phyloP scores from a whole-genome alignment of 1,140 invertebrate species.

The Glossosoma conforme region DNA sequence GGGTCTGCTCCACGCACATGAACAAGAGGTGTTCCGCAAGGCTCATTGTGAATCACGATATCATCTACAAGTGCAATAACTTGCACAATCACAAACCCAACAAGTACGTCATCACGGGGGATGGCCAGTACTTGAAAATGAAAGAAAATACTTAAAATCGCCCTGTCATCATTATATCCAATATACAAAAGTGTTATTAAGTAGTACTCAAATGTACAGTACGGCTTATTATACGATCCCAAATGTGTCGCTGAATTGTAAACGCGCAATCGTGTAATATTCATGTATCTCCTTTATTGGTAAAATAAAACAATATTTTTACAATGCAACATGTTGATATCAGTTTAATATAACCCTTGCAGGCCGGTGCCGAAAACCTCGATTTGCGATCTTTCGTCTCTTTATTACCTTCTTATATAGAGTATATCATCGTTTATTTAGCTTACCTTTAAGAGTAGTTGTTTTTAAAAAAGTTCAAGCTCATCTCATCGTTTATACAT shows the following conservation, averaged over 20 bases:
- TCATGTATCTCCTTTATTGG: neutral
- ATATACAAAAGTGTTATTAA: neutral
- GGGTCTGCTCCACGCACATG: conserved; percentile 36
- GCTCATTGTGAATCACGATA: neutral
- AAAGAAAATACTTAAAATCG: neutral
- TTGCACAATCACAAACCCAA: neutral
- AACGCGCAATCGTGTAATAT: neutral
- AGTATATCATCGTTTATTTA: neutral
- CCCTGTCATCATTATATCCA: neutral
- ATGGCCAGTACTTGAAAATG: neutral
- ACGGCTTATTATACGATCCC: neutral
- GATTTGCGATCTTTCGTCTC: too few relatives aligned
- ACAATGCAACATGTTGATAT: too few relatives aligned
- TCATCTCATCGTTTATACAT: neutral
- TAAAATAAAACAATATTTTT: neutral
- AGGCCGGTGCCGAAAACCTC: too few relatives aligned
- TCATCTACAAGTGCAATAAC: neutral
- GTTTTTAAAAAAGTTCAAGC: neutral
- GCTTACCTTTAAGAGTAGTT: neutral
- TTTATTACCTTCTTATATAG: neutral
- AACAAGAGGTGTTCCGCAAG: conserved; percentile 34
- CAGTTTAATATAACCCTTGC: too few relatives aligned
- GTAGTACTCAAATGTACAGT: neutral
- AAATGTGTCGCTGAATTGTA: neutral
- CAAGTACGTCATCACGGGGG: neutral